Evolutionary conservation across 2,113 vertebrate genomes (phyloP), one percentile per base, ranked within the genome.

Genomic region (Phrynosoma blainvillii): DNA sequence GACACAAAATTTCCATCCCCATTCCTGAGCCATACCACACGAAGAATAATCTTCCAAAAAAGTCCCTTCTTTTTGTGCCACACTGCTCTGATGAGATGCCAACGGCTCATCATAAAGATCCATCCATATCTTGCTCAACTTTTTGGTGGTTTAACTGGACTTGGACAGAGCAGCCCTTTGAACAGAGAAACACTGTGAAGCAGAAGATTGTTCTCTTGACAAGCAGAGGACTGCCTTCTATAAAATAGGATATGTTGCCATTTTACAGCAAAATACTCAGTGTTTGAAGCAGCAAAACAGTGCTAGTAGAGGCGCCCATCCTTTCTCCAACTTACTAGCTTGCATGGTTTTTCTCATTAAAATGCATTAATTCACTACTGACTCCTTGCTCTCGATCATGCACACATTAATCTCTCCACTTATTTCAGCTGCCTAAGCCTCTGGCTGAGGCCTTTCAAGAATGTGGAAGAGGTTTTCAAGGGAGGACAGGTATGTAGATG

Each of bases 341-440:
- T 10, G 59, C 59, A 68, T 56, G 76, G 13, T 74, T 87, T 54
- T 59, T 70, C 87, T 92, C 89, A 87, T 88, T 90, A 83, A 87
- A 87, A 86, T 27, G 42, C 3, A 23, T 76, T 84, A 83, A 65
- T 76, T 84, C 86, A 65, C 42, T 71, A 59, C 42, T 71, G 56
- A 36, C 68, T 88, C 62, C 27, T 7, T 80, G 23, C 76, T 87
- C 90, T 27, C 65, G 1, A 82, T 76, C 42, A 87, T 73, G 59
- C 0, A 0, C 68, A 78, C 42, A 42, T 89, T 79, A 85, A 93
- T 84, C 84, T 91, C 89, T 62, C 73, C 56, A 78, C 14, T 89
- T 93, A 59, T 82, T 93, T 92, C 66, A 78, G 54, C 87, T 84
- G 87, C 90, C 88, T 82, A 78, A 79, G 85, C 84, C 91, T 59